Evolutionary conservation across 2,113 vertebrate species (phyloP).

Genomic region (Origma solitaria): DNA sequence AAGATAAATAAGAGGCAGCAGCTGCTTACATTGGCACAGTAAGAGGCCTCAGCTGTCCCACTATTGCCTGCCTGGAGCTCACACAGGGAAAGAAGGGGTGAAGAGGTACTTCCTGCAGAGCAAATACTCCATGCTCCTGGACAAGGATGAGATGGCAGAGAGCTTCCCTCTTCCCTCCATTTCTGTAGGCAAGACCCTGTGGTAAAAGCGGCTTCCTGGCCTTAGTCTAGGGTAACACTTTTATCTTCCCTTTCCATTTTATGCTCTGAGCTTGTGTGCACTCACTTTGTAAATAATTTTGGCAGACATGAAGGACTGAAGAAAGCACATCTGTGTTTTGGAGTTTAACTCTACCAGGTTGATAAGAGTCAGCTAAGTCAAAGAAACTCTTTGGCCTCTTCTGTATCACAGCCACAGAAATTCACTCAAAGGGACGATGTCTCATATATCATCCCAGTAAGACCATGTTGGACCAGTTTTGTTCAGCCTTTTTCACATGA

Average conservation of each 20-base stretch:
- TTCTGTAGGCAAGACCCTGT: neutral
- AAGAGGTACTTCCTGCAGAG: neutral
- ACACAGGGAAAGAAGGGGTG: accelerated
- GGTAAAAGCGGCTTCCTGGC: neutral
- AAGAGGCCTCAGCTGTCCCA: neutral
- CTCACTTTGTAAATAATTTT: neutral
- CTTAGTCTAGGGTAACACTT: neutral
- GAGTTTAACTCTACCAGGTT: neutral
- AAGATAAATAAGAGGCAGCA: neutral
- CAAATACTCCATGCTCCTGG: neutral
- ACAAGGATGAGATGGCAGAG: neutral
- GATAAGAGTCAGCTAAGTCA: neutral
- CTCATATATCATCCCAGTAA: neutral
- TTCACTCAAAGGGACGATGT: neutral
- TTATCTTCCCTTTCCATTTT: neutral
- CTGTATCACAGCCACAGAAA: neutral
- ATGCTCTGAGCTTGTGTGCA: neutral
- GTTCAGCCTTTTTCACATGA: neutral
- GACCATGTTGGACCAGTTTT: neutral
- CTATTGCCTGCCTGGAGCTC: neutral
- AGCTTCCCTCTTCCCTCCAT: neutral
- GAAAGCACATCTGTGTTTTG: neutral
- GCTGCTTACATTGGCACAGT: neutral
- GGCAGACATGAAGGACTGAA: neutral
- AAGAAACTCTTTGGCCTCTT: neutral